Base-by-base conservation (phyloP, 1,140 invertebrate genomes). In the Lysiphlebus fabarum region DNA sequence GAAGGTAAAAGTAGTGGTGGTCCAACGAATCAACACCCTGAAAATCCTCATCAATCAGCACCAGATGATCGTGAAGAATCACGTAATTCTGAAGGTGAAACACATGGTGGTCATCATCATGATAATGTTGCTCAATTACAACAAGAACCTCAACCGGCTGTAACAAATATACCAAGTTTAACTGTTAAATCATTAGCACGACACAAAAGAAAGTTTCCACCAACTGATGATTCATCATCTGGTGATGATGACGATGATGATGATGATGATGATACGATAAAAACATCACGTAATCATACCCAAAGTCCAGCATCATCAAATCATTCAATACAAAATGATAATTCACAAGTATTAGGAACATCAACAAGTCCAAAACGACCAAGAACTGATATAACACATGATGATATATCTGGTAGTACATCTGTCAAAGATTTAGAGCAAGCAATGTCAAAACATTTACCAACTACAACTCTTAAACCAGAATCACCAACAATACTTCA, bases 381-480 rank as follows among this genome's bases (percentile, higher is more conserved):
- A 53, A 66, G 73, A 60, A 70, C 72, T 0, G 73, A 72, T 17
- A 26, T 26, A 26, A 62, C 17, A 10, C 51, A 56, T n/a, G 63
- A 64, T 6, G 71, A 81, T 60, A 57, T 60, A 1, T 58, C 61
- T 7, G 78, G 74, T 6, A 82, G 79, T 4, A 85, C 88, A 4
- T 90, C 90, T 0, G 92, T 95, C 0, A 93, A 94, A 73, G 93
- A 96, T 68, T 80, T 96, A 61, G 94, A 98, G 76, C 92, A 95
- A 67, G 93, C 92, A 10, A 98, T 96, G 94, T 95, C 94, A 17
- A 95, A 96, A 72, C 94, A 97, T 80, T 79, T 96, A 43, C 93
- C 94, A 0, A 82, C 84, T 6, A 80, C 83, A 3, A 74, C 81
- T 6, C 81, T 86, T 49, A 85, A 84, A 53, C 80, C 85, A 5